Evolutionary conservation across 2,888 invertebrate genomes (phyloP).

Genomic region (Buathra laborator): DNA sequence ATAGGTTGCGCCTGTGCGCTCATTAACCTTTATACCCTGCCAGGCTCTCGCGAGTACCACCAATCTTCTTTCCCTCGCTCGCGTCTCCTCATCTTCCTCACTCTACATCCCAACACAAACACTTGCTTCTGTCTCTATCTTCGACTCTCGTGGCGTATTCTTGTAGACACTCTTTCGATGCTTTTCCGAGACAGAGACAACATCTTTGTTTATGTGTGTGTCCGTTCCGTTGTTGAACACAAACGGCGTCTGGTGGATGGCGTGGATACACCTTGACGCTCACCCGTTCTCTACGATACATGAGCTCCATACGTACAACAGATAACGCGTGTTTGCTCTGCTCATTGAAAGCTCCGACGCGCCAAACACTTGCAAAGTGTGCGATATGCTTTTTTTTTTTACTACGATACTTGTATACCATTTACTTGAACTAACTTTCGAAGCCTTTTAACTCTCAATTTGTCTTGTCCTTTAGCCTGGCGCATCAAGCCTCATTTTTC

Average conservation of each 20-base stretch:
- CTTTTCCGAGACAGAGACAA: conserved; percentile 44
- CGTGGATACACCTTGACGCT: conserved; percentile 48
- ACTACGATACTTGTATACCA: neutral
- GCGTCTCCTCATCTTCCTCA: conserved; percentile 32
- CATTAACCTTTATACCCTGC: conserved; percentile 85
- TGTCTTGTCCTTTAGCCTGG: conserved; percentile 38
- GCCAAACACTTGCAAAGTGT: conserved; percentile 44
- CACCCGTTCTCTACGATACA: conserved; percentile 57
- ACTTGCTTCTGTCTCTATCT: conserved; percentile 2
- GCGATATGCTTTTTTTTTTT: conserved; percentile 1
- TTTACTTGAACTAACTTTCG: conserved; percentile 2
- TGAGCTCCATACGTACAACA: conserved; percentile 38
- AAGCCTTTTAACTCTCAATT: conserved; percentile 30
- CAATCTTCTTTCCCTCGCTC: conserved; percentile 81
- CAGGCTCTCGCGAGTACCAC: conserved; percentile 81
- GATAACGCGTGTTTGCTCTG: conserved; percentile 68
- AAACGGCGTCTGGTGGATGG: neutral
- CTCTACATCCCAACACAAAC: neutral
- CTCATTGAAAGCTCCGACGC: conserved; percentile 57
- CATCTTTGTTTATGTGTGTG: conserved; percentile 33
- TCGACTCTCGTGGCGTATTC: conserved; percentile 24
- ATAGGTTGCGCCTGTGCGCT: conserved; percentile 85
- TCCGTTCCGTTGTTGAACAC: conserved; percentile 24
- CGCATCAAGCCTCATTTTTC: conserved; percentile 2
- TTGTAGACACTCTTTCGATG: conserved; percentile 5